Conservation (phyloP, 1,140 invertebrate genomes). For the Hydropsyche tenuis region DNA sequence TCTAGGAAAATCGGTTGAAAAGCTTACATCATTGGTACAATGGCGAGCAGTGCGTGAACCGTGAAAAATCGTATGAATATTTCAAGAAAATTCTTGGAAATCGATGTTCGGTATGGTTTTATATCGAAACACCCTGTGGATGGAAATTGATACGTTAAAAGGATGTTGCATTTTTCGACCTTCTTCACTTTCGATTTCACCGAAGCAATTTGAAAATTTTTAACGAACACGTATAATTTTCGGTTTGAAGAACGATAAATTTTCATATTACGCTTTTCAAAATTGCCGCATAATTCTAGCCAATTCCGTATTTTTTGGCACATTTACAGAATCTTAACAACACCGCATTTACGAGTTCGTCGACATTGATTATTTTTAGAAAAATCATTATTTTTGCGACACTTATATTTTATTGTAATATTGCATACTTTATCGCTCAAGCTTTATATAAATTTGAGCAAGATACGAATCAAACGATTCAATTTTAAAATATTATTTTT, state of each 20-base stretch:
- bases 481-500: no score
- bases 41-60: not conserved
- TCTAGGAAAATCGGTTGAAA: conserved; percentile 4
- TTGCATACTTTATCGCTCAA: no score
- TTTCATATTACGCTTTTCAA: no score
- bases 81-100: not conserved
- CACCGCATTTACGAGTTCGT: not conserved
- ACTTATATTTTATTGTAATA: no score
- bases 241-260: not conserved
- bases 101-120: not conserved
- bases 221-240: no score
- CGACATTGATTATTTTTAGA: not conserved
- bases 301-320: conserved; percentile 41
- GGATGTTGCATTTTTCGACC: conserved; percentile 12
- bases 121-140: not conserved
- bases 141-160: not conserved
- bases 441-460: no score
- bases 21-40: not conserved
- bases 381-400: not conserved
- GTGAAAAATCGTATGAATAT: conserved; percentile 12
- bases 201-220: no score
- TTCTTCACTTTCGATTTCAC: not conserved
- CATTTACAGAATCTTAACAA: conserved; percentile 29
- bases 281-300: not conserved
- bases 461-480: no score